phyloP scores from a whole-genome alignment of 2,113 vertebrate species.

The human region DNA sequence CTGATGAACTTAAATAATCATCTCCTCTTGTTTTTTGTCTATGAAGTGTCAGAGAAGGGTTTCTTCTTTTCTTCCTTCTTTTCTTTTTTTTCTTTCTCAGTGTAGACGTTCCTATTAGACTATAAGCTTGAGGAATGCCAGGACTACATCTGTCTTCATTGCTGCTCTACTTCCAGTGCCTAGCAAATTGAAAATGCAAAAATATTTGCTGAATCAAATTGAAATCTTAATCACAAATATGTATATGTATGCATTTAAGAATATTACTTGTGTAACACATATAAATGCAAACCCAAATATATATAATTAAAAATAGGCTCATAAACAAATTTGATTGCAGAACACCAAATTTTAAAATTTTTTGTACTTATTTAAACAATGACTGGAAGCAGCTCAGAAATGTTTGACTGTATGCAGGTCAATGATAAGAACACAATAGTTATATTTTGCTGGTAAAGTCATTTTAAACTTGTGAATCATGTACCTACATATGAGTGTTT shows the following conservation, averaged over 20 bases:
- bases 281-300: background rate
- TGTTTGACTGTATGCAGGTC: background rate
- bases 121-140: background rate
- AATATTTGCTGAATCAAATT: background rate
- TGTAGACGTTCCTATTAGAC: background rate
- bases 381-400: background rate
- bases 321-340: background rate
- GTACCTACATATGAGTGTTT: background rate
- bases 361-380: background rate
- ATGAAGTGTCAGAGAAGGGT: background rate
- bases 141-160: background rate
- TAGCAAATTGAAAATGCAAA: background rate
- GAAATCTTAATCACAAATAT: background rate
- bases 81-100: background rate
- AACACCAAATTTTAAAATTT: background rate
- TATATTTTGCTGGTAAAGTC: slow-evolving; percentile 3
- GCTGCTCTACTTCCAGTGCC: background rate
- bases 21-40: background rate
- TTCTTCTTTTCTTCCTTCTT: background rate
- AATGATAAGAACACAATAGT: background rate
- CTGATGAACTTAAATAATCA: background rate
- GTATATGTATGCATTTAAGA: background rate
- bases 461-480: background rate
- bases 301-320: background rate
- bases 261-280: background rate